Evolutionary conservation across 2,797 vertebrate genomes (phyloP).

Genomic region (Varecia variegata): DNA sequence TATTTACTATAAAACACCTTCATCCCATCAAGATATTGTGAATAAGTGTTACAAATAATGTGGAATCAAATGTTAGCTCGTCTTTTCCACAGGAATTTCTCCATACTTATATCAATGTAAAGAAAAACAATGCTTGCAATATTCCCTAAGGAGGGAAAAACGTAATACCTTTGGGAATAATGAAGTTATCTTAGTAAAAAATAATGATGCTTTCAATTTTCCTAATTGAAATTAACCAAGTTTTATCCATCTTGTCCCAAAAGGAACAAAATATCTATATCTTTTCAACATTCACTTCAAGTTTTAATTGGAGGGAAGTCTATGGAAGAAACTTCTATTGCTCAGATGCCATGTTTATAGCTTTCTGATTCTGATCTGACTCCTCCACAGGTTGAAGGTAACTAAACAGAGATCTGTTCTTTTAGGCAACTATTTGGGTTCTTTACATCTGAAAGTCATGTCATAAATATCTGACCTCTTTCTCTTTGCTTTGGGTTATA

Average conservation of each 20-base stretch:
- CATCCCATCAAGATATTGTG: background rate
- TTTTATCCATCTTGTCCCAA: slow-evolving; percentile 15
- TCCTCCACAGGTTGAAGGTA: background rate
- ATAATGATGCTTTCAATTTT: slow-evolving; percentile 25
- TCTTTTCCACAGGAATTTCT: background rate
- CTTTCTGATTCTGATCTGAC: slow-evolving; percentile 15
- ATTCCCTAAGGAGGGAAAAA: background rate
- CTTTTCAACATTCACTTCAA: background rate
- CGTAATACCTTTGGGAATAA: background rate
- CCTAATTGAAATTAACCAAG: slow-evolving; percentile 21
- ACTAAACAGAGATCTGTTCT: background rate
- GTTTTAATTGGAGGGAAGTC: background rate
- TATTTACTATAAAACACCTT: background rate
- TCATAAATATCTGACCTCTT: background rate
- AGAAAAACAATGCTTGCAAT: background rate
- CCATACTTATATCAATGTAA: background rate
- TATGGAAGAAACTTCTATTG: background rate
- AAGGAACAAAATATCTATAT: background rate
- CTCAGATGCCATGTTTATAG: background rate
- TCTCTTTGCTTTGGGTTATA: background rate
- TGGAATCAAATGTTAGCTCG: background rate
- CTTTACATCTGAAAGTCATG: background rate
- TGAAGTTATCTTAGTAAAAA: slow-evolving; percentile 49
- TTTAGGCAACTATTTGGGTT: background rate
- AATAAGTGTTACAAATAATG: background rate